A percentile compares a stretch with the other conserved stretches of the same genome.
Conservation (phyloP, 2,888 invertebrate genomes). For the Himalopsyche kuldschensis region DNA sequence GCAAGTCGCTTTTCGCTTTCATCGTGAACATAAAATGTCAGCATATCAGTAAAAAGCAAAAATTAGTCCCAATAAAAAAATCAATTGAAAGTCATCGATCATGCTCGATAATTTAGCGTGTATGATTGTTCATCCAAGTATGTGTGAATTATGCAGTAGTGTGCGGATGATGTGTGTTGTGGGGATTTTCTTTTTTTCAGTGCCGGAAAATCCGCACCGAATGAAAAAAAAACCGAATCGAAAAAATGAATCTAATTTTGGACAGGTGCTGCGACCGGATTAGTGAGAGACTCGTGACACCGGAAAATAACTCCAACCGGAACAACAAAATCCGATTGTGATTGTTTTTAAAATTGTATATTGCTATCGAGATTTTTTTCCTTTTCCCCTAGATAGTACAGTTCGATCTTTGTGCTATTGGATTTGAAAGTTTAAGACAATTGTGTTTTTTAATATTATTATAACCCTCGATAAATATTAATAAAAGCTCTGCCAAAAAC, state of each 20-base stretch:
- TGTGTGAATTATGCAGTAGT: neutral
- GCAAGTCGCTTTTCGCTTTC: too few species aligned
- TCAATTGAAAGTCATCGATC: too few species aligned
- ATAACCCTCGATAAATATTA: too few species aligned
- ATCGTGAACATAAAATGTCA: too few species aligned
- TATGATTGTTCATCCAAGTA: neutral
- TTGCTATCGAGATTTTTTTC: neutral
- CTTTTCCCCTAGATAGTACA: neutral
- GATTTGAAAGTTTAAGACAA: too few species aligned
- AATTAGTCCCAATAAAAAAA: too few species aligned
- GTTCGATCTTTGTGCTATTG: too few species aligned
- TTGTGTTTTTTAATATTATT: too few species aligned
- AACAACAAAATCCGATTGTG: neutral
- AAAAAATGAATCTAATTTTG: neutral
- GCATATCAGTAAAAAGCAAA: too few species aligned
- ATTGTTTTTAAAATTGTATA: neutral
- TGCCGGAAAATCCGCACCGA: neutral
- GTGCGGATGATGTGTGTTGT: neutral
- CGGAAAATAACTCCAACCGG: neutral
- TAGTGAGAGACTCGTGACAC: neutral
- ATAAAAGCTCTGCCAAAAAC: too few species aligned
- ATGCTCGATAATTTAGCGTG: too few species aligned
- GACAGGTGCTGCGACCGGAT: conserved; percentile 1
- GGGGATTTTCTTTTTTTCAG: neutral
- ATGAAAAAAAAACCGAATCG: neutral